Evolutionary conservation across 2,888 invertebrate species (phyloP).

Genomic region (Stictocephala bisonia): DNA sequence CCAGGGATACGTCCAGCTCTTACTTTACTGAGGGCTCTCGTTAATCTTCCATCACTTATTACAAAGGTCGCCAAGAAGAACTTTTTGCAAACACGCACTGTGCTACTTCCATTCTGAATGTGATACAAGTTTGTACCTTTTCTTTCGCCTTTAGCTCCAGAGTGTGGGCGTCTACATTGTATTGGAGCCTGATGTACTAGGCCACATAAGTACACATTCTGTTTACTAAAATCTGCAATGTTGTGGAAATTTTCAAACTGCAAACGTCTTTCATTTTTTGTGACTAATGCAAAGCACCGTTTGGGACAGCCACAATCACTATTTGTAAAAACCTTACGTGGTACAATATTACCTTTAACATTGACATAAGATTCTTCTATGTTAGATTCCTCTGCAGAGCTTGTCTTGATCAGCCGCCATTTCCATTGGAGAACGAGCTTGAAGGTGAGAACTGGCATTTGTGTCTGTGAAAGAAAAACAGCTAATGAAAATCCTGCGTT

Average conservation of each 20-base stretch:
- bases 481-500: slow-evolving; percentile 34
- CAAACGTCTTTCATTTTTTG: slow-evolving; percentile 34
- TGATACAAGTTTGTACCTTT: slow-evolving; percentile 43
- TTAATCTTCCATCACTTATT: slow-evolving; percentile 44
- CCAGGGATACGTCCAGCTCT: slow-evolving; percentile 33
- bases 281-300: slow-evolving; percentile 25
- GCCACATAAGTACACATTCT: slow-evolving; percentile 44
- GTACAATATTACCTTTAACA: slow-evolving; percentile 46
- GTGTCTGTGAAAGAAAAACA: slow-evolving; percentile 22
- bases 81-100: slow-evolving; percentile 43
- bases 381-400: slow-evolving; percentile 22
- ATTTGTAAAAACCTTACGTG: slow-evolving; percentile 40
- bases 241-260: slow-evolving; percentile 39
- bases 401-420: slow-evolving; percentile 12
- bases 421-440: slow-evolving; percentile 10
- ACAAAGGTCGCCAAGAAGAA: slow-evolving; percentile 37
- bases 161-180: slow-evolving; percentile 22
- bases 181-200: slow-evolving; percentile 40
- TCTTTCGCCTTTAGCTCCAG: slow-evolving; percentile 20
- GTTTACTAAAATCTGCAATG: slow-evolving; percentile 43
- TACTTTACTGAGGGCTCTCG: slow-evolving; percentile 41
- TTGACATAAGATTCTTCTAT: slow-evolving; percentile 35
- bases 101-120: slow-evolving; percentile 33
- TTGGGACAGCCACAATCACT: slow-evolving; percentile 43
- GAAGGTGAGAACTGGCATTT: slow-evolving; percentile 23